Percentiles rank a stretch among this genome's conserved stretches.
These are phyloP conservation scores for Diplodus sargus DNA, from an alignment of 2,797 vertebrate genomes.

Conservation along the genomic window DNA sequence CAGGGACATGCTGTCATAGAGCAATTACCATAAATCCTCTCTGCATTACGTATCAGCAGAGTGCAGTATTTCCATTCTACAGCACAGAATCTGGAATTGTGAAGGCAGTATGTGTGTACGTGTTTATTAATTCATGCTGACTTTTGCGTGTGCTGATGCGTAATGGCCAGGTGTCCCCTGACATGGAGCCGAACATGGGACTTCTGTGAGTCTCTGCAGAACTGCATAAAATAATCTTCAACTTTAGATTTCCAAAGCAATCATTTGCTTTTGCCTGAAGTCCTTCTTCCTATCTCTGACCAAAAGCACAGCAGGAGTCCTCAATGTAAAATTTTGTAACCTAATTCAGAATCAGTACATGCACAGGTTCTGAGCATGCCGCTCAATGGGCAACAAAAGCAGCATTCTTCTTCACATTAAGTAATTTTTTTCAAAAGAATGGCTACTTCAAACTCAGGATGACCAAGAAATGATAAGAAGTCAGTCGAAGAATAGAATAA, in stretches of 20 bases:
- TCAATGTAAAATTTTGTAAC: slow-evolving; percentile 9
- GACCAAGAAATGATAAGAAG: slow-evolving; percentile 4
- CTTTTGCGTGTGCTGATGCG: slow-evolving; percentile 26
- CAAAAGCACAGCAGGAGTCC: slow-evolving; percentile 1
- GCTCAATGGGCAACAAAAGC: slow-evolving; percentile 14
- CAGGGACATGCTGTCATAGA: slow-evolving; percentile 52
- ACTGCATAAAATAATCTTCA: slow-evolving; percentile 2
- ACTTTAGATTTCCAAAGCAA: not conserved
- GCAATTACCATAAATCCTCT: slow-evolving; percentile 68
- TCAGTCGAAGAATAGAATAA: not conserved
- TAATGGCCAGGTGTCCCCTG: slow-evolving; percentile 45
- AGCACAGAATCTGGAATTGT: slow-evolving; percentile 21
- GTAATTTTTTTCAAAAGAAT: not conserved
- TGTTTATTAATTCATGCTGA: slow-evolving; percentile 53
- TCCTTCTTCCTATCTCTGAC: not conserved
- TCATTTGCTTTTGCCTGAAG: not conserved
- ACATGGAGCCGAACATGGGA: slow-evolving; percentile 29
- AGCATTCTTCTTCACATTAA: not conserved
- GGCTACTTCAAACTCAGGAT: not conserved
- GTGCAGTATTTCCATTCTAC: slow-evolving; percentile 28
- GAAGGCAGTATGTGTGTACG: slow-evolving; percentile 1
- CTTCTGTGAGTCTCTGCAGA: not conserved
- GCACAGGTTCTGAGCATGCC: not conserved
- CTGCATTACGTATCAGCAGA: slow-evolving; percentile 57
- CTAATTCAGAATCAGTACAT: slow-evolving; percentile 23